Percentiles rank a stretch among this genome's conserved stretches.
phyloP scores from a whole-genome alignment of 2,797 vertebrate species.

The Xiphophorus birchmanni region DNA sequence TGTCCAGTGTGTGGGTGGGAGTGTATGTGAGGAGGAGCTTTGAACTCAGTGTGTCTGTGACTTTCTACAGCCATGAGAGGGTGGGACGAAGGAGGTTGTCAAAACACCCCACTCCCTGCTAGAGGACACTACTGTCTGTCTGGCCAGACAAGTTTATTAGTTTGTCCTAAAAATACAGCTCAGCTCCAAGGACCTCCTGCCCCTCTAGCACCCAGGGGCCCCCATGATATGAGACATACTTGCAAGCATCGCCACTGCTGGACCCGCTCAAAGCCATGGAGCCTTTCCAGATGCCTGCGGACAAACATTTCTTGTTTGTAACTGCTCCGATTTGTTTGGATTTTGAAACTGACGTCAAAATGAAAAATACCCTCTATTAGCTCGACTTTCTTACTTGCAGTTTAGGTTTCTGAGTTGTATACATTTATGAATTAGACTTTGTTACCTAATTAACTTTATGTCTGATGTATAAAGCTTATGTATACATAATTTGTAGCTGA shows the following conservation, averaged over 20 bases:
- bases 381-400: conserved; percentile 3
- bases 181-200: conserved; percentile 45
- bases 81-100: conserved; percentile 52
- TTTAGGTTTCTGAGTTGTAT: neutral
- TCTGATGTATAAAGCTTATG: conserved; percentile 1
- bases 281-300: conserved; percentile 50
- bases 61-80: conserved; percentile 32
- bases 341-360: conserved; percentile 25
- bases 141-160: conserved; percentile 80
- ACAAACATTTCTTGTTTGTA: conserved; percentile 71
- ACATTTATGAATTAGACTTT: conserved; percentile 9
- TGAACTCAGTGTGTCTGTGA: conserved; percentile 25
- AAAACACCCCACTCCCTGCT: conserved; percentile 67
- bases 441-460: conserved; percentile 7
- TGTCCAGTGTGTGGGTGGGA: neutral
- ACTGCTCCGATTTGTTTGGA: conserved; percentile 40
- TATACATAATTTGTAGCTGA: conserved; percentile 8
- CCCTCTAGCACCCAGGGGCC: conserved; percentile 59
- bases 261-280: conserved; percentile 21
- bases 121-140: conserved; percentile 71
- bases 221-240: conserved; percentile 68
- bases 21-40: neutral
- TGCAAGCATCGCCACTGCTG: conserved; percentile 44
- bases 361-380: conserved; percentile 17
- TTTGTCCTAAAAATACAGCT: conserved; percentile 75